Percentiles rank a stretch among this genome's conserved stretches.
phyloP scores from a whole-genome alignment of 2,113 vertebrate species.

The Sinocyclocheilus grahami region DNA sequence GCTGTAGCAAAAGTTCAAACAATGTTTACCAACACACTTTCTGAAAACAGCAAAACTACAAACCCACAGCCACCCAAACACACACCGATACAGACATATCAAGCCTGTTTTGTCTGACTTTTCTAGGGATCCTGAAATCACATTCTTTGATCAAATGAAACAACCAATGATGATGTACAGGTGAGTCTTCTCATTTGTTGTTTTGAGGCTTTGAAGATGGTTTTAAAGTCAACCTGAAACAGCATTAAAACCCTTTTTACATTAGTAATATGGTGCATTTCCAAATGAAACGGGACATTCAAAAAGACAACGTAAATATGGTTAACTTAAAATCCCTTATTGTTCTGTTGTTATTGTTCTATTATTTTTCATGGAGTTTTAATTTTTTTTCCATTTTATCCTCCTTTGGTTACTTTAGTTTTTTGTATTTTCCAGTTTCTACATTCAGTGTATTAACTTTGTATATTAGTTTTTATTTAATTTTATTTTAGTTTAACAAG shows the following conservation, averaged over 20 bases:
- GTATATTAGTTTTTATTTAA: no score
- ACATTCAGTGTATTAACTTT: no score
- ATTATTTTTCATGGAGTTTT: neutral
- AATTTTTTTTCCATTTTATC: no score
- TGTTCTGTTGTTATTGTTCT: neutral
- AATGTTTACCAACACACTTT: neutral
- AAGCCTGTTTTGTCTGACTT: neutral
- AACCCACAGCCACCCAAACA: neutral
- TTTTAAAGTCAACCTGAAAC: no score
- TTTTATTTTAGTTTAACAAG: no score
- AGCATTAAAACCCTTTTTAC: neutral
- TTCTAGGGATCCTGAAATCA: conserved; percentile 76
- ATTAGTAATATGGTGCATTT: neutral
- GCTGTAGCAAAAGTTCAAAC: neutral
- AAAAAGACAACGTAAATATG: neutral
- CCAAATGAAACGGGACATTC: neutral
- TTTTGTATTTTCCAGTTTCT: no score
- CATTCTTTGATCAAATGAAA: conserved; percentile 80
- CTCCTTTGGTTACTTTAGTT: no score
- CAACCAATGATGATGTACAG: conserved; percentile 79
- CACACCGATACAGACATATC: conserved; percentile 3
- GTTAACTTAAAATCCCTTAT: neutral
- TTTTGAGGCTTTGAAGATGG: neutral
- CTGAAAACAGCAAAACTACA: neutral
- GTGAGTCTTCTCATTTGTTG: conserved; percentile 50